phyloP scores from a whole-genome alignment of 2,888 invertebrate species.

The Leucoptera coffeella region DNA sequence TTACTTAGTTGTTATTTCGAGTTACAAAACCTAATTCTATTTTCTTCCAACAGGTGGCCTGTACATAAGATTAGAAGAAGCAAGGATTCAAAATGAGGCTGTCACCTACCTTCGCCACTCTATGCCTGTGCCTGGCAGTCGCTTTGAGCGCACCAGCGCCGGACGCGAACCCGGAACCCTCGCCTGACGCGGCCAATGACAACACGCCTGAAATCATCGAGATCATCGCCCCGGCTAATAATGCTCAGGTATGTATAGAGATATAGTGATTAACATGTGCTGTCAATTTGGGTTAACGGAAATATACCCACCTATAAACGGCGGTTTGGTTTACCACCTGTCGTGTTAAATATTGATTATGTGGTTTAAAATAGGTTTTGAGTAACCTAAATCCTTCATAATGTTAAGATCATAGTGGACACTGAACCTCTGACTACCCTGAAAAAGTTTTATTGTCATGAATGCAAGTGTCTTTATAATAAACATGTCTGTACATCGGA shows the following conservation, averaged over 20 bases:
- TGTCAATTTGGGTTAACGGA: not conserved
- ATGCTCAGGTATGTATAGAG: slow-evolving; percentile 25
- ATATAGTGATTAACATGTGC: not conserved
- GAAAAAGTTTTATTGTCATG: not conserved
- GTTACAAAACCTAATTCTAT: too few species aligned
- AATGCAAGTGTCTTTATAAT: not conserved
- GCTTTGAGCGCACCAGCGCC: slow-evolving; percentile 15
- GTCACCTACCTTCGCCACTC: slow-evolving; percentile 1
- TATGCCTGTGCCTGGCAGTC: slow-evolving; percentile 14
- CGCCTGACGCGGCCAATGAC: slow-evolving; percentile 17
- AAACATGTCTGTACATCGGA: too few species aligned
- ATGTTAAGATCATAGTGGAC: not conserved
- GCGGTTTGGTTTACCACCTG: not conserved
- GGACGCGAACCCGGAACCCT: slow-evolving; percentile 15
- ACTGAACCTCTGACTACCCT: not conserved
- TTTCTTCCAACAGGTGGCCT: not conserved
- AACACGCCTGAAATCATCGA: slow-evolving; percentile 41
- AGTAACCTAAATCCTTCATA: not conserved
- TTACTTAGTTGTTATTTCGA: too few species aligned
- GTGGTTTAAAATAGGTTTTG: not conserved
- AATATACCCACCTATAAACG: not conserved
- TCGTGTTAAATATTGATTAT: too few species aligned
- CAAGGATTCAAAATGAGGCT: slow-evolving; percentile 1
- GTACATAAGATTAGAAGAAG: slow-evolving; percentile 1
- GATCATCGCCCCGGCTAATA: slow-evolving; percentile 43